Base-by-base conservation (phyloP, 2,888 invertebrate genomes). In the Coelogynopora nodosa region DNA sequence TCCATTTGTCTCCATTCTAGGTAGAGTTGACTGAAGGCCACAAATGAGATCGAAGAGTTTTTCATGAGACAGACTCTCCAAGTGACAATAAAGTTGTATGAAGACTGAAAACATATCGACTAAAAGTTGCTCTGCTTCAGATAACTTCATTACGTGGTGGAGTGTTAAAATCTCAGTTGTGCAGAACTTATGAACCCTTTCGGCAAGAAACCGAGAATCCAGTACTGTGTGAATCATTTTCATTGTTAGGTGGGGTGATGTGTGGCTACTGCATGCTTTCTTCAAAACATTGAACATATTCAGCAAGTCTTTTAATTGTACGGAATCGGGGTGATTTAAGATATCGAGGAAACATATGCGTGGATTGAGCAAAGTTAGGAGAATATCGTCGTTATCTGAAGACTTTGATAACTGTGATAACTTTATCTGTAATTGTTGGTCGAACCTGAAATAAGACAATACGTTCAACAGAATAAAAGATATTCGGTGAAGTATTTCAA, bases 381-480 rank as follows among this genome's bases (percentile, higher is more conserved):
- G 13, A 67, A 85, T 85, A 67, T 85, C 30, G 26, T 67, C 85
- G 26, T 82, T n/a, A n/a, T n/a, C n/a, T n/a, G n/a, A n/a, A n/a
- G n/a, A n/a, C n/a, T n/a, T n/a, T n/a, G n/a, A n/a, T n/a, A n/a
- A n/a, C n/a, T n/a, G n/a, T n/a, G n/a, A n/a, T n/a, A n/a, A n/a
- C n/a, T n/a, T n/a, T n/a, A n/a, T n/a, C n/a, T n/a, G n/a, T n/a
- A n/a, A n/a, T n/a, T n/a, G n/a, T n/a, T n/a, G n/a, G n/a, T n/a
- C n/a, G n/a, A n/a, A n/a, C n/a, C n/a, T n/a, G n/a, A n/a, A n/a
- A n/a, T n/a, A n/a, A n/a, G n/a, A n/a, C n/a, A n/a, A n/a, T n/a
- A n/a, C n/a, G n/a, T n/a, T n/a, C n/a, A n/a, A n/a, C n/a, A n/a
- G n/a, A n/a, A n/a, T n/a, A n/a, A n/a, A n/a, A n/a, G n/a, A n/a